Conservation (phyloP, 2,888 invertebrate species). For the Ferrisia virgata region DNA sequence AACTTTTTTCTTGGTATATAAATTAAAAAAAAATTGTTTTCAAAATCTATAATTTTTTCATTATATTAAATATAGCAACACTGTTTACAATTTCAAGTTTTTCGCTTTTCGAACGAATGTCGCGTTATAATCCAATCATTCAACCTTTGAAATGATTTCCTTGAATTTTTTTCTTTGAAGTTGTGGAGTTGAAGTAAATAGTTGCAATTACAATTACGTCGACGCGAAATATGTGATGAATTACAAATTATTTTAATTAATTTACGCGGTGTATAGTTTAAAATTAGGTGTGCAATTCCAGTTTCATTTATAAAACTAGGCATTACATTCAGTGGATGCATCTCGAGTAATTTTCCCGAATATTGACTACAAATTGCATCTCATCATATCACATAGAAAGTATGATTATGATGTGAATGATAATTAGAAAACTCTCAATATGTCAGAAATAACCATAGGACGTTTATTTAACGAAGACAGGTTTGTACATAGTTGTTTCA, state of each 20-base stretch:
- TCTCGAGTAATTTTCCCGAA: background rate
- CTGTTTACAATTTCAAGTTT: background rate
- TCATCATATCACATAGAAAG: background rate
- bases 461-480: constrained; percentile 34
- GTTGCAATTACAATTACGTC: background rate
- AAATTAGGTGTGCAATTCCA: background rate
- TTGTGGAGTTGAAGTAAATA: background rate
- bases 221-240: background rate
- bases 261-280: background rate
- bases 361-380: background rate
- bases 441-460: constrained; percentile 25
- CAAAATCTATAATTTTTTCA: background rate
- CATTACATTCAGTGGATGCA: background rate
- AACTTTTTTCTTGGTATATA: too few species aligned
- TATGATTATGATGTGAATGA: background rate
- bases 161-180: background rate
- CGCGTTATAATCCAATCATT: background rate
- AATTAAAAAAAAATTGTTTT: background rate
- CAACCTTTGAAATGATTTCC: background rate
- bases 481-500: background rate
- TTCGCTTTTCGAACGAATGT: background rate
- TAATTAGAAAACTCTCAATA: background rate
- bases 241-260: background rate
- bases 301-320: background rate
- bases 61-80: background rate